Evolutionary conservation across 2,113 vertebrate species (phyloP).

Genomic region (Oplegnathus fasciatus): DNA sequence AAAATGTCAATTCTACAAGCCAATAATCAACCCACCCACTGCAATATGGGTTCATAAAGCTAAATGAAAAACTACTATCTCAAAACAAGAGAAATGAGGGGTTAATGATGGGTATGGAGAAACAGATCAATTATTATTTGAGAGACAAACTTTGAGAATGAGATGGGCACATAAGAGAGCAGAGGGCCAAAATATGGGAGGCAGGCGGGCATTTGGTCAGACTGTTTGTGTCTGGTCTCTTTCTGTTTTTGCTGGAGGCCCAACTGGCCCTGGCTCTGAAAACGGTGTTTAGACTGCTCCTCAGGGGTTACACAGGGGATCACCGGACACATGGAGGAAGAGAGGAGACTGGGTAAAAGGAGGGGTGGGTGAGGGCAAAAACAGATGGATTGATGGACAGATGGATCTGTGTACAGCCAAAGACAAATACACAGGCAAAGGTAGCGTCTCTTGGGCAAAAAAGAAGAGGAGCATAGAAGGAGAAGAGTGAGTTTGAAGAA

Average conservation of each 20-base stretch:
- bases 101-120: background rate
- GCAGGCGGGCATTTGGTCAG: conserved; percentile 37
- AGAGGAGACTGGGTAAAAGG: conserved; percentile 23
- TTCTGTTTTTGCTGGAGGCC: conserved; percentile 71
- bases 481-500: background rate
- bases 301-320: conserved; percentile 48
- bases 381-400: conserved; percentile 55
- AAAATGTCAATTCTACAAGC: background rate
- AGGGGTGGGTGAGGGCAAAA: conserved; percentile 33
- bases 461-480: background rate
- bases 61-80: background rate
- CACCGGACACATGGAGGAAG: conserved; percentile 55
- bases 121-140: background rate
- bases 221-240: conserved; percentile 67
- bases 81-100: background rate
- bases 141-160: conserved; percentile 21
- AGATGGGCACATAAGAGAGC: background rate
- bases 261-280: conserved; percentile 52
- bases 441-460: conserved; percentile 2
- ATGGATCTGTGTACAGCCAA: conserved; percentile 23
- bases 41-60: background rate
- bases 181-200: conserved; percentile 13
- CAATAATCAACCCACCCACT: background rate
- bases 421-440: conserved; percentile 14
- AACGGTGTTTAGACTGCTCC: conserved; percentile 66